Base-by-base conservation (phyloP, 2,888 invertebrate genomes). In the Cacoxenus indagator region DNA sequence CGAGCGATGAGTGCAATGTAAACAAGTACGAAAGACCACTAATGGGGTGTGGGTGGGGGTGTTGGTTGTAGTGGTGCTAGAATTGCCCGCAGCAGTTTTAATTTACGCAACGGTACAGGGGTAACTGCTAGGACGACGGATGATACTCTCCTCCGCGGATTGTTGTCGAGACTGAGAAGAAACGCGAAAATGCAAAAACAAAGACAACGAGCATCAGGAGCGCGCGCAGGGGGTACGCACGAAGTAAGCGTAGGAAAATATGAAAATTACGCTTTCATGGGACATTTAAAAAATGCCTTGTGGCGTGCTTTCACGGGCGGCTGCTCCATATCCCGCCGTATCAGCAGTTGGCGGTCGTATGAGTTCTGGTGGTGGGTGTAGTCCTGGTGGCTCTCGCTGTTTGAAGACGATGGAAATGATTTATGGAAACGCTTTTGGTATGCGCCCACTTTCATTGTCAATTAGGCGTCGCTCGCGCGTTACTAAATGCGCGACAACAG, bases 391-490 rank as follows among this genome's bases (percentile, higher is more conserved):
- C n/a, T 17, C 17, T 22, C 27, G 45, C 37, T 55, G 48, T 27
- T 6, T 14, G 74, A 75, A 73, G 74, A 78, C 78, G 79, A 74
- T 81, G 61, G 82, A 85, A 87, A 86, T 86, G 85, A 86, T 86
- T 86, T 86, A 86, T 87, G 84, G 86, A 86, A 86, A 85, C 84
- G 84, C 81, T 83, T 83, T 83, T 64, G 64, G 59, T 46, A 17
- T 45, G 26, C 8, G 19, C 17, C 46, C 19, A 46, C 75, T 75
- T n/a, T 78, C 75, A 76, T 76, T 75, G 76, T 76, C 78, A 82
- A 79, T 82, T 79, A 80, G 75, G 74, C 72, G 70, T 67, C 69
- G 69, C 29, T 68, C 69, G 37, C 22, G 51, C 55, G 27, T 55
- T 27, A 26, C 55, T 27, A 55, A 55, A 55, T 48, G 48, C n/a